phyloP scores from a whole-genome alignment of 2,113 vertebrate species.

The Archocentrus centrarchus region DNA sequence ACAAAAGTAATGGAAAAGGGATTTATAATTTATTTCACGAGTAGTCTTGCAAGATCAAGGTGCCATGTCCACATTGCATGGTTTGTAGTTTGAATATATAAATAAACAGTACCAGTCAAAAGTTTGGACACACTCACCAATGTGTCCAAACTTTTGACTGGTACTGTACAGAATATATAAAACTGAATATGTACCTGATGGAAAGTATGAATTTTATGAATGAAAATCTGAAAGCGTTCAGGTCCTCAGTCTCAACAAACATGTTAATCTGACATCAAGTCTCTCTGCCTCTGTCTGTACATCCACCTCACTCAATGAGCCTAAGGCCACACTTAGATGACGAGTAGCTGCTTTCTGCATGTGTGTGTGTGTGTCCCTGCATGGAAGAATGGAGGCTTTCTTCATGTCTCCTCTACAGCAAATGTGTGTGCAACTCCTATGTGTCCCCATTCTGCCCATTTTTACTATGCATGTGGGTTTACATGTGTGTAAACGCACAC shows the following conservation, averaged over 20 bases:
- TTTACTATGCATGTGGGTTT: slow-evolving; percentile 16
- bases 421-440: slow-evolving; percentile 31
- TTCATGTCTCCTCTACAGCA: slow-evolving; percentile 29
- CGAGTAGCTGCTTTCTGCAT: slow-evolving; percentile 48
- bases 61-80: too few relatives aligned
- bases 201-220: too few relatives aligned
- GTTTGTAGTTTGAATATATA: too few relatives aligned
- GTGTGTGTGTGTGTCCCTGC: slow-evolving; percentile 31
- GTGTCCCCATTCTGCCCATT: slow-evolving; percentile 56
- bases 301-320: slow-evolving; percentile 15
- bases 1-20: too few relatives aligned
- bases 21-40: too few relatives aligned
- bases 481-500: not conserved
- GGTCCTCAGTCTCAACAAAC: not conserved
- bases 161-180: too few relatives aligned
- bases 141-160: too few relatives aligned
- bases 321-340: slow-evolving; percentile 63
- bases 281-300: not conserved
- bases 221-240: not conserved
- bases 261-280: not conserved
- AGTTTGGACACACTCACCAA: not conserved
- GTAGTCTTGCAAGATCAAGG: too few relatives aligned
- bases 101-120: too few relatives aligned
- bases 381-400: slow-evolving; percentile 49
- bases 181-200: too few relatives aligned